Evolutionary conservation across 2,797 vertebrate genomes (phyloP).

Genomic region (Octomys mimax): DNA sequence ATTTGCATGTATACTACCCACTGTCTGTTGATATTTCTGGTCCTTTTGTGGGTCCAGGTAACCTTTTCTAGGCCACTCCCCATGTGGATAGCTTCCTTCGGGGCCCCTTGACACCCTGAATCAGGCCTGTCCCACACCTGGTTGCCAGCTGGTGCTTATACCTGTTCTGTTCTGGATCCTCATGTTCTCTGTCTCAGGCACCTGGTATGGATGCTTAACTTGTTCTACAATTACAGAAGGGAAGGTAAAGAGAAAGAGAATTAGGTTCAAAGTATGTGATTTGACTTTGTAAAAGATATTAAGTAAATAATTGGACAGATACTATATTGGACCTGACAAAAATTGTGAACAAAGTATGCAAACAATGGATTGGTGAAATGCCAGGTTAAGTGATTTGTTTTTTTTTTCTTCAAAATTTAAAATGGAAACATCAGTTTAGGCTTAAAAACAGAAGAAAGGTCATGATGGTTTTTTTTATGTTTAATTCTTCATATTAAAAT

Average conservation of each 20-base stretch:
- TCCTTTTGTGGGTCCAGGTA: background rate
- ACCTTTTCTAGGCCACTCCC: background rate
- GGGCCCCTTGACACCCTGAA: background rate
- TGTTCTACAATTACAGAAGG: background rate
- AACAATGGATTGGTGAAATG: background rate
- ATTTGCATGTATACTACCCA: background rate
- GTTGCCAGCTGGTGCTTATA: background rate
- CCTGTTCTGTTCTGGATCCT: background rate
- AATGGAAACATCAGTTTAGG: background rate
- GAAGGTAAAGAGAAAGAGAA: background rate
- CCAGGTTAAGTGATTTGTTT: slow-evolving; percentile 17
- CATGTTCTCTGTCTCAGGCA: background rate
- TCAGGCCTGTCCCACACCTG: background rate
- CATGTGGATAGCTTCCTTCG: background rate
- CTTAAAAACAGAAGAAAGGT: slow-evolving; percentile 21
- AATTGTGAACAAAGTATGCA: background rate
- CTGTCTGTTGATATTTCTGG: background rate
- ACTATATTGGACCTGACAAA: background rate
- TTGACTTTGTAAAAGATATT: background rate
- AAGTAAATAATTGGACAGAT: background rate
- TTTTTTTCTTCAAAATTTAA: background rate
- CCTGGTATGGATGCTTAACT: background rate
- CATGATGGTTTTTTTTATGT: too few species aligned
- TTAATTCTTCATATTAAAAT: slow-evolving; percentile 43
- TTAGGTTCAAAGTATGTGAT: slow-evolving; percentile 14